Evolutionary conservation across 2,888 invertebrate species (phyloP), one percentile per base, ranked within the genome.

Genomic region (Mystacides longicornis): DNA sequence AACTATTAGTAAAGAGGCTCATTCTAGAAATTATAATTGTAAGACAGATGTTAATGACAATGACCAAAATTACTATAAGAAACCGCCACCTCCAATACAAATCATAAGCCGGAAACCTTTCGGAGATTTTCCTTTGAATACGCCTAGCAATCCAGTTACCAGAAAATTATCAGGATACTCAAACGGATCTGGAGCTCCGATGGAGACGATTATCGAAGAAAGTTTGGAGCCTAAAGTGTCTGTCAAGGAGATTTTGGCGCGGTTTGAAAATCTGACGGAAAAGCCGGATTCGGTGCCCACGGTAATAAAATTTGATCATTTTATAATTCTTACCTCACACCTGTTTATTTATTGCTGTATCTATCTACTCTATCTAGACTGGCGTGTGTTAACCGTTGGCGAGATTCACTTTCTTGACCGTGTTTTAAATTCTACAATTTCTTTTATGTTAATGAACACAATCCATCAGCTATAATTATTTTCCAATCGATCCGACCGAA

Each of bases 161-260:
- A 51, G 62, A 43, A 63, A 63, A 46, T 56, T 60, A 33, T 75
- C 77, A 62, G 76, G 74, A 67, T 76, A 68, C 70, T 77, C 77
- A 62, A 77, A 76, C 19, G 76, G 76, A 62, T 82, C 82, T 66
- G 81, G 79, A 68, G 83, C 72, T 63, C 82, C 81, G 69, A 89
- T 89, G 89, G 89, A 88, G 71, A 89, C 89, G 50, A 89, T 89
- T 61, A 81, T 86, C 56, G 89, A 89, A 69, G 89, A 89, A 66
- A 81, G 81, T 31, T 76, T 75, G 47, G 89, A 89, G 68, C 85
- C 84, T n/a, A 89, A 90, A 74, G 81, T 89, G 65, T 89, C 89
- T 61, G 89, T 89, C 61, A 85, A 86, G 68, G 89, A 88, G 67
- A 89, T 90, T 63, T 76, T 89, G 64, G 88, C 88, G 53, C 78